These are phyloP conservation scores for Monoplex corrugatus DNA, from an alignment of 2,888 invertebrate species.

Conservation along the genomic window DNA sequence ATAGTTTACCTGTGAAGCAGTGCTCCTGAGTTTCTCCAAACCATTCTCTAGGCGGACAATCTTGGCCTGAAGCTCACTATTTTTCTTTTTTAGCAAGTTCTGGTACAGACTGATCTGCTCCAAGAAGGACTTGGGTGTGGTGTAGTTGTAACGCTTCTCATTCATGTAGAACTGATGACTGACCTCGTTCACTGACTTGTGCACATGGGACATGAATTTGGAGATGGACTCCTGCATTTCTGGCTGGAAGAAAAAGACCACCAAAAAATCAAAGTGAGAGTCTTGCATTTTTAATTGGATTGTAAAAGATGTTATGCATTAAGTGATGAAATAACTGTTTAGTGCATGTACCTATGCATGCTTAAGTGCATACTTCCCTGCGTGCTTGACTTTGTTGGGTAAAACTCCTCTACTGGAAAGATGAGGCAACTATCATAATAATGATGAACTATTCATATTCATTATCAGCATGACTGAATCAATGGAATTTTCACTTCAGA, in stretches of 20 bases:
- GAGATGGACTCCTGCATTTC: conserved; percentile 91
- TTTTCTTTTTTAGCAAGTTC: conserved; percentile 91
- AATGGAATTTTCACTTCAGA: too few relatives aligned
- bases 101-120: conserved; percentile 97
- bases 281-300: not conserved
- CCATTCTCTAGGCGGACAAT: conserved; percentile 95
- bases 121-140: conserved; percentile 97
- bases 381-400: too few relatives aligned
- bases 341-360: too few relatives aligned
- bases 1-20: conserved; percentile 88
- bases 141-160: conserved; percentile 97
- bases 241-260: conserved; percentile 82
- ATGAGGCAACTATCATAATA: too few relatives aligned
- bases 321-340: too few relatives aligned
- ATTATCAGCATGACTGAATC: too few relatives aligned
- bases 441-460: too few relatives aligned
- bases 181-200: conserved; percentile 94
- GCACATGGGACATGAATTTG: conserved; percentile 96
- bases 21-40: conserved; percentile 93
- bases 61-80: conserved; percentile 91
- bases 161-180: conserved; percentile 93
- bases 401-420: too few relatives aligned
- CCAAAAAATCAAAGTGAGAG: not conserved
- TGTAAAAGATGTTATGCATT: too few relatives aligned
- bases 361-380: too few relatives aligned